These are phyloP conservation scores for Willisornis vidua DNA, from an alignment of 2,113 vertebrate genomes.

Conservation along the genomic window DNA sequence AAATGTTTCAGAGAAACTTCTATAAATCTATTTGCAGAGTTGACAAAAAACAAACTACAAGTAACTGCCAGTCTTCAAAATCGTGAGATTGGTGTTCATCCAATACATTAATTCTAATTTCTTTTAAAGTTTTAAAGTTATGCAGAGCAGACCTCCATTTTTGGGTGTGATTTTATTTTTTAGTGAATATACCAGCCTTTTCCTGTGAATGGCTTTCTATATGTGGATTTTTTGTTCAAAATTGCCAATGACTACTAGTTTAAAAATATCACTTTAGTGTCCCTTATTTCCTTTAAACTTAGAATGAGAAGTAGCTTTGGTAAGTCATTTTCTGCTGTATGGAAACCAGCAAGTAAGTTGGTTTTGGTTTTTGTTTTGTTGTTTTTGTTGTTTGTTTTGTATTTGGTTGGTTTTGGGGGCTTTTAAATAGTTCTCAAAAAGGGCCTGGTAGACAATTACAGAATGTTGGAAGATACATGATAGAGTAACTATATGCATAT, in stretches of 20 bases:
- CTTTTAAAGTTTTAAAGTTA: background rate
- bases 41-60: background rate
- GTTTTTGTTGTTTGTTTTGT: background rate
- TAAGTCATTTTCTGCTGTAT: background rate
- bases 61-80: background rate
- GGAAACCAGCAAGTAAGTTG: background rate
- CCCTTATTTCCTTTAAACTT: background rate
- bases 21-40: background rate
- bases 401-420: background rate
- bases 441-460: background rate
- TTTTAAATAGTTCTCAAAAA: background rate
- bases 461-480: background rate
- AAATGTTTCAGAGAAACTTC: background rate
- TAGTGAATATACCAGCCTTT: background rate
- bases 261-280: background rate
- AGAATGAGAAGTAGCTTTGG: background rate
- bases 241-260: background rate
- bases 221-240: background rate
- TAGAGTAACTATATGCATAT: background rate
- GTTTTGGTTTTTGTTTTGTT: no score
- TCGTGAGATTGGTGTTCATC: background rate
- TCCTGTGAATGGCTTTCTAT: background rate
- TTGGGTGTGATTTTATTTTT: background rate
- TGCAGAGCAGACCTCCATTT: background rate
- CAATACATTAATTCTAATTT: background rate